These are phyloP conservation scores for Nemoura dubitans DNA, from an alignment of 2,888 invertebrate species.

Conservation along the genomic window DNA sequence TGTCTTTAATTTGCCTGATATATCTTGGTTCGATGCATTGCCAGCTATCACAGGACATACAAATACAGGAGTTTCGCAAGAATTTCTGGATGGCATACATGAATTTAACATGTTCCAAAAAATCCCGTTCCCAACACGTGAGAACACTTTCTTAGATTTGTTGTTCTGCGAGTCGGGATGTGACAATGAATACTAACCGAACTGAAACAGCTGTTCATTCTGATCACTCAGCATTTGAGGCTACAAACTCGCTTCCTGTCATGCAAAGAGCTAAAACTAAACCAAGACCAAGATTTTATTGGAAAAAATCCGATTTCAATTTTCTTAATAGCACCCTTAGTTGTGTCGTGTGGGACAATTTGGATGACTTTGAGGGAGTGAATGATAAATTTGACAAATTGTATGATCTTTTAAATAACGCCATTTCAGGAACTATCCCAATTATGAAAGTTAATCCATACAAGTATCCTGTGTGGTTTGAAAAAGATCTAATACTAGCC, in stretches of 20 bases:
- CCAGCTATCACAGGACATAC: not conserved
- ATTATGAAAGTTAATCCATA: conserved; percentile 8
- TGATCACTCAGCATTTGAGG: not conserved
- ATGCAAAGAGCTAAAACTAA: not conserved
- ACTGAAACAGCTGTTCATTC: conserved; percentile 23
- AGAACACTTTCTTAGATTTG: not conserved
- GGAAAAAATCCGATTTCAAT: not conserved
- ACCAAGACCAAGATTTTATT: not conserved
- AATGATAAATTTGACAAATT: not conserved
- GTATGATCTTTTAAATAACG: not conserved
- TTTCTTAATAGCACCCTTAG: not conserved
- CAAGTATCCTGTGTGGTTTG: conserved; percentile 8
- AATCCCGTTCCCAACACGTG: not conserved
- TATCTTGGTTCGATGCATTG: not conserved
- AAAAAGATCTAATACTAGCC: not conserved
- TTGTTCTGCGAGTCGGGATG: not conserved
- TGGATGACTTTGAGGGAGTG: not conserved
- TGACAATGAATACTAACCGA: not conserved
- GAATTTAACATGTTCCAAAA: not conserved
- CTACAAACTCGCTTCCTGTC: not conserved
- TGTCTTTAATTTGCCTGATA: conserved; percentile 13
- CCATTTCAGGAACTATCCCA: not conserved
- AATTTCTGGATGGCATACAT: not conserved
- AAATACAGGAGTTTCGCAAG: not conserved
- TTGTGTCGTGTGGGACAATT: not conserved